Conservation (phyloP, 2,888 invertebrate genomes). For the Phyllotreta striolata region DNA sequence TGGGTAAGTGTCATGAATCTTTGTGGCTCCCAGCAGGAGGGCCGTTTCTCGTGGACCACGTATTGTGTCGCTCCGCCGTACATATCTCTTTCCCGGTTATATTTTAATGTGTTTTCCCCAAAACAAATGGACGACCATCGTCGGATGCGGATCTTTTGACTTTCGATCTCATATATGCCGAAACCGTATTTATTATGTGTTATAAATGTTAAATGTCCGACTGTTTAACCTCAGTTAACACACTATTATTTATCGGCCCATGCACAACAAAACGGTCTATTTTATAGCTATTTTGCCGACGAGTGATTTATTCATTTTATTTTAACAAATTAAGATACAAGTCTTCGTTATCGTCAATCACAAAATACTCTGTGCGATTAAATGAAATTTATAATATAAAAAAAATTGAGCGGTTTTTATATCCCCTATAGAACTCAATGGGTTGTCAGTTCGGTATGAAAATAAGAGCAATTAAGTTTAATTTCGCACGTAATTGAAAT, state of each 20-base stretch:
- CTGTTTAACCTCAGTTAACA: slow-evolving; percentile 57
- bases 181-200: slow-evolving; percentile 60
- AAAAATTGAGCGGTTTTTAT: too few relatives aligned
- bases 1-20: slow-evolving; percentile 58
- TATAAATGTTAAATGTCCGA: slow-evolving; percentile 59
- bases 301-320: slow-evolving; percentile 12
- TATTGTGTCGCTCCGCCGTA: slow-evolving; percentile 57
- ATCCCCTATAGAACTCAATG: slow-evolving; percentile 45
- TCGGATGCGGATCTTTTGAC: slow-evolving; percentile 59
- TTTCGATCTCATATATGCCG: slow-evolving; percentile 54
- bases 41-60: slow-evolving; percentile 55
- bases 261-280: slow-evolving; percentile 6
- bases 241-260: slow-evolving; percentile 55
- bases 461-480: slow-evolving; percentile 53
- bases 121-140: slow-evolving; percentile 61
- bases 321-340: neutral
- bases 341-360: too few relatives aligned
- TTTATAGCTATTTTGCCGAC: slow-evolving; percentile 15
- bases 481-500: slow-evolving; percentile 56
- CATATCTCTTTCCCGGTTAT: slow-evolving; percentile 61
- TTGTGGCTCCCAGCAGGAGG: slow-evolving; percentile 57
- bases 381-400: too few relatives aligned
- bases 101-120: slow-evolving; percentile 62
- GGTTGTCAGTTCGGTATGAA: slow-evolving; percentile 48
- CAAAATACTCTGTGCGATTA: too few relatives aligned